Evolutionary conservation across 1,140 invertebrate species (phyloP).

Genomic region (Drosophila equinoxialis): DNA sequence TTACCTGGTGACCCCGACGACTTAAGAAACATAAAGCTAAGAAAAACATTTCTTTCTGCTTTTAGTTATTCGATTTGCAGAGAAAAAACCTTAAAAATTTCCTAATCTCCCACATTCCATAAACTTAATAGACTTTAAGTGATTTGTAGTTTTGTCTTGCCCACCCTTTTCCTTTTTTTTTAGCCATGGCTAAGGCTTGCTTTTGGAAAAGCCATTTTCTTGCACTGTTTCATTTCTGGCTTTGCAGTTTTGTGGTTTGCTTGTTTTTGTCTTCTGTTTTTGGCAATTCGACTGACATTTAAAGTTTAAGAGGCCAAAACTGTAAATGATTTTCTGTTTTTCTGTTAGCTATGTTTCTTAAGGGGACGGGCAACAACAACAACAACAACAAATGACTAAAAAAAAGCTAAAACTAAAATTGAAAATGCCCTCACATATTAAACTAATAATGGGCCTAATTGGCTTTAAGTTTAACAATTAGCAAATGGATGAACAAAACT

Average conservation of each 20-base stretch:
- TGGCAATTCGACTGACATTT: conserved; percentile 69
- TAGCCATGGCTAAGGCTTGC: neutral
- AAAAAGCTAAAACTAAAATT: neutral
- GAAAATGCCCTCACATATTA: conserved; percentile 37
- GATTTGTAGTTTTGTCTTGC: neutral
- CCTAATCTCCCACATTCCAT: neutral
- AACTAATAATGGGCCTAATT: conserved; percentile 55
- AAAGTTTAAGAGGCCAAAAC: conserved; percentile 72
- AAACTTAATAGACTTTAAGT: neutral
- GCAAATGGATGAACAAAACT: conserved; percentile 43
- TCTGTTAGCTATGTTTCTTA: neutral
- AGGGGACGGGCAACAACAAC: conserved; percentile 17
- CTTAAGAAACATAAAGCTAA: neutral
- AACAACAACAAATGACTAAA: neutral
- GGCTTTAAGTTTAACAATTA: conserved; percentile 47
- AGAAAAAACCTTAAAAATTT: neutral
- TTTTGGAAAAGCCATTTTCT: conserved; percentile 24
- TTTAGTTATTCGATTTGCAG: no score
- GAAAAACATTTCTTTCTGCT: no score
- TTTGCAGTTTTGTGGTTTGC: conserved; percentile 24
- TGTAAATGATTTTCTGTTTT: conserved; percentile 23
- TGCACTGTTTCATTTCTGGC: conserved; percentile 23
- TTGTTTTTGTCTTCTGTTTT: conserved; percentile 17
- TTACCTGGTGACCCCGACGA: neutral
- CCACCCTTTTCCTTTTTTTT: conserved; percentile 1